A percentile compares a stretch with the other conserved stretches of the same genome.
Evolutionary conservation across 2,888 invertebrate genomes (phyloP).

Genomic region (Pecten maximus): DNA sequence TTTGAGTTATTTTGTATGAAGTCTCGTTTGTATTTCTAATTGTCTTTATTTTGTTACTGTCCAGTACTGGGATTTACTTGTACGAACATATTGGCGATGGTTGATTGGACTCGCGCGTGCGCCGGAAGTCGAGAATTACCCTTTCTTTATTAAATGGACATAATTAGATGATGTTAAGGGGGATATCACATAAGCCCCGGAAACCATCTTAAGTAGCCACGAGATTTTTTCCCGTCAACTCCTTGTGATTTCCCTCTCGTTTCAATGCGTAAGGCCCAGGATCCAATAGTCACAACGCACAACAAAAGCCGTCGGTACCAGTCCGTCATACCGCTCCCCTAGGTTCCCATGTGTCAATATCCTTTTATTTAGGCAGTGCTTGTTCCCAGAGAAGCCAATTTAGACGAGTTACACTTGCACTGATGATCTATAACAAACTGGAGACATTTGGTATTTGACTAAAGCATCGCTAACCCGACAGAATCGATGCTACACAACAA

Average conservation of each 20-base stretch:
- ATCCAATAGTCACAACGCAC: neutral
- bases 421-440: neutral
- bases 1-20: no score
- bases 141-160: neutral
- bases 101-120: constrained; percentile 7
- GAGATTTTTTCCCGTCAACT: neutral
- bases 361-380: neutral
- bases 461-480: neutral
- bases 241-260: neutral
- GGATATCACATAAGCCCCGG: neutral
- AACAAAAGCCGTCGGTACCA: neutral
- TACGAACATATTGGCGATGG: neutral
- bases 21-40: no score
- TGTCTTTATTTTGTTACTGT: neutral
- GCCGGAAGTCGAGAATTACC: neutral
- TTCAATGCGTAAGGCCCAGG: neutral
- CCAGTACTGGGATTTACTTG: neutral
- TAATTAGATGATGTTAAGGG: neutral
- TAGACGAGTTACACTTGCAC: neutral
- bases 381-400: neutral
- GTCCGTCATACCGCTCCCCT: neutral
- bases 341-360: neutral
- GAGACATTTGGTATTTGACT: neutral
- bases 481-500: neutral
- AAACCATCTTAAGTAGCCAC: neutral